A percentile compares a stretch with the other conserved stretches of the same genome.
phyloP scores from a whole-genome alignment of 2,797 vertebrate species.

The Salarias fasciatus region DNA sequence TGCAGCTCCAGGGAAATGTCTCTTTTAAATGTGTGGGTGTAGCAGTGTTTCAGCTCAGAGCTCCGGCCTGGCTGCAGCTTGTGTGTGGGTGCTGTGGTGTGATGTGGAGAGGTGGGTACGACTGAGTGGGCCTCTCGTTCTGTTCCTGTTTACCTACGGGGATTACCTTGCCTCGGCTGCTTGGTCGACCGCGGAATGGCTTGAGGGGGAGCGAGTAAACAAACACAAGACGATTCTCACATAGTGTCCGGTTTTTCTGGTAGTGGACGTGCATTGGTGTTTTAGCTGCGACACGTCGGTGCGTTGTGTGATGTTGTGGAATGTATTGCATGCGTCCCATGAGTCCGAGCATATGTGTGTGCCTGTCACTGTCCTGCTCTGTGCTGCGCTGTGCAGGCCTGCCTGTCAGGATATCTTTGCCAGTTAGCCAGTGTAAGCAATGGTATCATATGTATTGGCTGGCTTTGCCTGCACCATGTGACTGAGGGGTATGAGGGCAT shows the following conservation, averaged over 20 bases:
- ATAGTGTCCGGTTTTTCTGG: slow-evolving; percentile 24
- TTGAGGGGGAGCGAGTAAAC: slow-evolving; percentile 43
- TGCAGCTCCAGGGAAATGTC: slow-evolving; percentile 38
- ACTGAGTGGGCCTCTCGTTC: slow-evolving; percentile 42
- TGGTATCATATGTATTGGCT: slow-evolving; percentile 50
- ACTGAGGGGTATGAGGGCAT: slow-evolving; percentile 21
- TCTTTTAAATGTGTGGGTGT: slow-evolving; percentile 61
- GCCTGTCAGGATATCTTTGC: slow-evolving; percentile 21
- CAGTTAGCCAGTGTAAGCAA: slow-evolving; percentile 27
- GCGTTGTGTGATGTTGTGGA: slow-evolving; percentile 2
- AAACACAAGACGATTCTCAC: slow-evolving; percentile 32
- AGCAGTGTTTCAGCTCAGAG: slow-evolving; percentile 47
- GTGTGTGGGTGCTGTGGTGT: slow-evolving; percentile 56
- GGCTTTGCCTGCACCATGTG: slow-evolving; percentile 42
- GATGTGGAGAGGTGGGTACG: slow-evolving; percentile 50
- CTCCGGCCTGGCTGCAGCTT: slow-evolving; percentile 38
- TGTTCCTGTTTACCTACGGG: slow-evolving; percentile 67
- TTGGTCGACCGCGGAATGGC: slow-evolving; percentile 43
- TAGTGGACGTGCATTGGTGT: neutral
- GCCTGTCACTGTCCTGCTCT: slow-evolving; percentile 18
- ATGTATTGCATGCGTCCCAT: slow-evolving; percentile 2
- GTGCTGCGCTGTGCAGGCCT: neutral
- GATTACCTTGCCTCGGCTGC: slow-evolving; percentile 59
- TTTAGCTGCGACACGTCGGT: neutral
- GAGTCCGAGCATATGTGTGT: slow-evolving; percentile 18